phyloP scores from a whole-genome alignment of 2,113 vertebrate species.

The Indri indri region DNA sequence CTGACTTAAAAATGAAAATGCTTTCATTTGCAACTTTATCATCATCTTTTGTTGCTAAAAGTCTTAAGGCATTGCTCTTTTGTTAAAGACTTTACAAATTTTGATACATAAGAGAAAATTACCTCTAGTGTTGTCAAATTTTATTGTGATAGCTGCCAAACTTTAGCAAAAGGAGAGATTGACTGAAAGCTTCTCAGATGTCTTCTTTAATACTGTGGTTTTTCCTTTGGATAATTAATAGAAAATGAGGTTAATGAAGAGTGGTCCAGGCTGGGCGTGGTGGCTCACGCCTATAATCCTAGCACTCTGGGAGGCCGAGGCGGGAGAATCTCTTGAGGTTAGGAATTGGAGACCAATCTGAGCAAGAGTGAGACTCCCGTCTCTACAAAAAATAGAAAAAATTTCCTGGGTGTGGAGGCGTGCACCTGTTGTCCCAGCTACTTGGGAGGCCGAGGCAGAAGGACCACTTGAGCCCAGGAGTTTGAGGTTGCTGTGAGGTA shows the following conservation, averaged over 20 bases:
- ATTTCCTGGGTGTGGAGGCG: too few species aligned
- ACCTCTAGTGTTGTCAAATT: neutral
- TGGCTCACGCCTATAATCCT: too few species aligned
- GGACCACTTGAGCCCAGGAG: too few species aligned
- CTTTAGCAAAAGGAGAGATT: neutral
- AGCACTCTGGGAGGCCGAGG: too few species aligned
- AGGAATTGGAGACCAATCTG: too few species aligned
- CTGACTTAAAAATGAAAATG: constrained; percentile 2
- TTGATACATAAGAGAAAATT: neutral
- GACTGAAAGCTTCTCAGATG: neutral
- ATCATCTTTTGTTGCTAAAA: neutral
- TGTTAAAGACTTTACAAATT: neutral
- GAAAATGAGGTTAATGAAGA: neutral
- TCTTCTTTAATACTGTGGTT: neutral
- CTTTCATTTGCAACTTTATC: neutral
- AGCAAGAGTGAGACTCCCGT: too few species aligned
- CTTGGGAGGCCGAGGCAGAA: too few species aligned
- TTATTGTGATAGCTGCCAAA: neutral
- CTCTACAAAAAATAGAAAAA: too few species aligned
- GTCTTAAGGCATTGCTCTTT: neutral
- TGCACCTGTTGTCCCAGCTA: too few species aligned
- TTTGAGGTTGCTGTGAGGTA: too few species aligned
- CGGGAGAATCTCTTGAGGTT: too few species aligned
- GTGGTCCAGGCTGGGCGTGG: neutral
- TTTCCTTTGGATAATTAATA: neutral